Evolutionary conservation across 2,113 vertebrate species (phyloP).

Genomic region (Actinemys pallida): DNA sequence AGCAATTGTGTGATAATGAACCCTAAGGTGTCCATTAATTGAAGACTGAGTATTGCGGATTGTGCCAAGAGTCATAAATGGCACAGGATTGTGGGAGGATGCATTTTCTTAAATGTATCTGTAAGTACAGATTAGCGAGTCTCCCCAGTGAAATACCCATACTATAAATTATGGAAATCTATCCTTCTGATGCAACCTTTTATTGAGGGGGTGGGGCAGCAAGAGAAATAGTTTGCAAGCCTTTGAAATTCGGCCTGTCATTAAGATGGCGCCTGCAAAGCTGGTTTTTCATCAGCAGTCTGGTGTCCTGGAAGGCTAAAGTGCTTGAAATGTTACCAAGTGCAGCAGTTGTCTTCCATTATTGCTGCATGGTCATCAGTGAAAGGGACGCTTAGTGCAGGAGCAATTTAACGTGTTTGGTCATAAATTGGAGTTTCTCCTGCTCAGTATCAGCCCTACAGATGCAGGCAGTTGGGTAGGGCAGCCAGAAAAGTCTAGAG

Average conservation of each 20-base stretch:
- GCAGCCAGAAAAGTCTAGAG: neutral
- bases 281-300: constrained; percentile 77
- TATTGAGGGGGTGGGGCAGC: constrained; percentile 73
- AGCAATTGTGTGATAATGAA: constrained; percentile 92
- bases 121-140: constrained; percentile 90
- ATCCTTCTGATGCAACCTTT: constrained; percentile 83
- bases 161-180: constrained; percentile 89
- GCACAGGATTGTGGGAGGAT: constrained; percentile 86
- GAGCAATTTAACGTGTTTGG: neutral
- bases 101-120: constrained; percentile 91
- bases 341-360: constrained; percentile 77
- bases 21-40: constrained; percentile 94
- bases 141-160: constrained; percentile 85
- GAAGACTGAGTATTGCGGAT: constrained; percentile 88
- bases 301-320: constrained; percentile 75
- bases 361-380: constrained; percentile 66
- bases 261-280: constrained; percentile 82
- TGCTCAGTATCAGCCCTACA: neutral
- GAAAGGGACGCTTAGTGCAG: neutral
- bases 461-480: neutral
- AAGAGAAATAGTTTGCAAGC: constrained; percentile 77
- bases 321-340: constrained; percentile 79
- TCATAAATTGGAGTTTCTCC: neutral
- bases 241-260: constrained; percentile 80
- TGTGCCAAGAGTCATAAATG: constrained; percentile 89